Conservation (phyloP, 2,113 vertebrate species). For the Psilopogon haemacephalus region DNA sequence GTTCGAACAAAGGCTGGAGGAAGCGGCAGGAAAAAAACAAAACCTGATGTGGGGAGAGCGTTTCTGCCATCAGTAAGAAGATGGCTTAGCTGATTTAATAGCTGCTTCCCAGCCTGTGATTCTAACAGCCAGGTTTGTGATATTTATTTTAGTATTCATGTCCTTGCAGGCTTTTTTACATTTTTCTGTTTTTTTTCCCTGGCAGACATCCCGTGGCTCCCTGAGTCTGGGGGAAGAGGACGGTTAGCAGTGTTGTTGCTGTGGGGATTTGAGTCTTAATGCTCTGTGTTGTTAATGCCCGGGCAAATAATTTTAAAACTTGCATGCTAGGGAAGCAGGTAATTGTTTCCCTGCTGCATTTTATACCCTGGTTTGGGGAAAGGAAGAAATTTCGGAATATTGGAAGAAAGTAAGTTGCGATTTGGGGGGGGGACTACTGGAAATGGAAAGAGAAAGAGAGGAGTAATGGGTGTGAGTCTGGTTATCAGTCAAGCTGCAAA, state of each 20-base stretch:
- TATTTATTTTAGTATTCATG: slow-evolving; percentile 71
- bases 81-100: slow-evolving; percentile 63
- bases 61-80: slow-evolving; percentile 27
- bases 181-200: slow-evolving; percentile 66
- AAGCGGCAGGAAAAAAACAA: background rate
- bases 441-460: slow-evolving; percentile 46
- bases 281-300: slow-evolving; percentile 43
- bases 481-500: slow-evolving; percentile 61
- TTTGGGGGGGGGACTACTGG: background rate
- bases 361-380: slow-evolving; percentile 7
- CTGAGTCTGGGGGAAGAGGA: slow-evolving; percentile 70
- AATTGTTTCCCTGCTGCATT: slow-evolving; percentile 56
- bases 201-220: slow-evolving; percentile 68
- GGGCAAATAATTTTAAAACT: slow-evolving; percentile 61
- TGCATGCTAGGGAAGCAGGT: slow-evolving; percentile 10
- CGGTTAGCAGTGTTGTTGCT: slow-evolving; percentile 69
- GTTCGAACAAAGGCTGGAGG: background rate
- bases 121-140: slow-evolving; percentile 63
- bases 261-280: slow-evolving; percentile 64
- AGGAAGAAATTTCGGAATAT: slow-evolving; percentile 1
- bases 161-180: slow-evolving; percentile 68
- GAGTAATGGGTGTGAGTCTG: slow-evolving; percentile 57
- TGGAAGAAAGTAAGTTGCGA: background rate
- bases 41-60: background rate
- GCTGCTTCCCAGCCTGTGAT: slow-evolving; percentile 62